Base-by-base conservation (phyloP, 1,140 invertebrate genomes). In the Papilio glaucus region DNA sequence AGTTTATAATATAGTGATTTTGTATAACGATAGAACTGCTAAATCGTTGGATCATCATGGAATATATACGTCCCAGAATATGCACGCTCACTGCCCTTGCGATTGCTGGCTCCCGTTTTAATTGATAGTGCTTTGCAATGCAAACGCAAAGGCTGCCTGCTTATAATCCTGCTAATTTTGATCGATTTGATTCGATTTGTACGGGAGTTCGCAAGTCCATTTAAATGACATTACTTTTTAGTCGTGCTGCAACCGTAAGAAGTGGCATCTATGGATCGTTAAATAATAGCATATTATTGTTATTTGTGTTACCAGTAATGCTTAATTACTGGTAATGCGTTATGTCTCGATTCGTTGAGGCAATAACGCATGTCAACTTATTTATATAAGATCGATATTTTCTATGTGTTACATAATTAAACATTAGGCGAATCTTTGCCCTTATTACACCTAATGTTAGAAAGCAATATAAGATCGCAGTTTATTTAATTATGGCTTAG, bases 341-440 rank as follows among this genome's bases (percentile, higher is more conserved):
- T 57, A 49, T 49, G 12, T 57, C 9, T 57, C 24, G 12, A 26
- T 26, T 57, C 49, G 10, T 24, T 57, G 24, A 12, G 39, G 13
- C 21, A n/a, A 15, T 57, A 57, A 57, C 49, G 49, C 21, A 57
- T 57, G 24, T 57, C 15, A 41, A 41, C 42, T 45, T 45, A 57
- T 57, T 57, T 57, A 57, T 57, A 57, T 57, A 57, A 57, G 18
- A 49, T 49, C 6, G 42, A 57, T 24, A 24, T 57, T 49, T 49
- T 57, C 49, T 57, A 57, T 57, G 21, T 24, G 21, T 57, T 57
- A 53, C 45, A 53, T 53, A 33, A 33, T 33, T 33, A 53, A 57
- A 57, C 49, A 53, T 53, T 57, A 57, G 49, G 49, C 24, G 42
- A n/a, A 45, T 57, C 15, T 57, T 57, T 57, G 9, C 1, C 49